Base-by-base conservation (phyloP, 2,113 vertebrate species). In the Fulmarus glacialis region DNA sequence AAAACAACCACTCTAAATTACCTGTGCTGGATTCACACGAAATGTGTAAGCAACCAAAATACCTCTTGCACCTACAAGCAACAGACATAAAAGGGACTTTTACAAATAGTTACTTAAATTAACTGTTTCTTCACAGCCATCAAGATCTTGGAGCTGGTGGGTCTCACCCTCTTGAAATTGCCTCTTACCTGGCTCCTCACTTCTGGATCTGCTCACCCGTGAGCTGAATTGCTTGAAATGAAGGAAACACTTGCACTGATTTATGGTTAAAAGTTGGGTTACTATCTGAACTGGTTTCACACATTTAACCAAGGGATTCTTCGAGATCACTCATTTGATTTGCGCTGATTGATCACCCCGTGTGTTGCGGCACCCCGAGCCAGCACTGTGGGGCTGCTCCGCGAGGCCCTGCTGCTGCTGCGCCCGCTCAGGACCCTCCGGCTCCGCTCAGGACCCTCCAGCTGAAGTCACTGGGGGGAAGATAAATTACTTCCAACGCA, bases 321-420 rank as follows among this genome's bases (percentile, higher is more conserved):
- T 19, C 29, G 42, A 29, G 68, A 48, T 30, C 36, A 7, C 32
- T 22, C 3, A 0, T 27, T 4, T 5, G 34, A 19, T 32, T 23
- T 17, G 22, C 5, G 3, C 67, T 22, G 36, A 13, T 3, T 13
- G 48, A 15, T 9, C 1, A 2, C 23, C n/a, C 30, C 3, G 2
- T 15, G 24, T 32, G 50, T 36, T 4, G 0, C 9, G 2, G 64
- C 40, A 26, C 43, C 42, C 34, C 8, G 4, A 23, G 32, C 32
- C 26, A 3, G 23, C 27, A n/a, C 53, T 6, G 1, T 9, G 42
- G n/a, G 27, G 42, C 64, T 32, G 64, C 64, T 40, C 34, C 10
- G 2, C 2, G 3, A 36, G 38, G 36, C 48, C 62, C 30, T 29
- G 24, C 62, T 6, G 18, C 24, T 2, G 0, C 13, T 36, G 34